Base-by-base conservation (phyloP, 2,888 invertebrate species). In the Luffia ferchaultella region DNA sequence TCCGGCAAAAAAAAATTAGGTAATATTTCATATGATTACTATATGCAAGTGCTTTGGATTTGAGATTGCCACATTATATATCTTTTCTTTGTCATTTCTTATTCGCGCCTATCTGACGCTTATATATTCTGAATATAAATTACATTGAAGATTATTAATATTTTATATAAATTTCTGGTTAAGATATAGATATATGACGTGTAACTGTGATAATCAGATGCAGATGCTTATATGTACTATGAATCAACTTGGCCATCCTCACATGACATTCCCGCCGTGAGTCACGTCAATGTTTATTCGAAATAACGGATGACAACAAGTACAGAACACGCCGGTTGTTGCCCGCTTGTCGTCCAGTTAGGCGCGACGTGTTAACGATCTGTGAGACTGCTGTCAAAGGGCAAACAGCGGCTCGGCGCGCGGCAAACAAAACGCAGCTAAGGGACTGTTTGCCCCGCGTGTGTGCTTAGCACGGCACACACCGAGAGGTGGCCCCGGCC, bases 301-400 rank as follows among this genome's bases (percentile, higher is more conserved):
- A 30, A 30, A 30, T 12, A 12, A 12, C 30, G 30, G 30, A 30
- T 12, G 30, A 30, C 30, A 12, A 30, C 30, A 12, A 30, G 12
- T 30, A 30, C 30, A 3, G 30, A 30, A 12, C 30, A 12, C 30
- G 30, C 30, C 30, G 30, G 30, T 30, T 30, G 30, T 30, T 12
- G 30, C 5, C 30, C 30, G 30, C 30, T 12, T 64, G 64, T 68
- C 61, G 62, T 64, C 62, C 68, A 70, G 73, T 77, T 73, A 76
- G 71, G 68, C 67, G 66, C 70, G 74, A 76, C 64, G 70, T 75
- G 79, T 70, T 80, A 83, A 83, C 73, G 76, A 80, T 77, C 79
- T 77, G 80, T 78, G 78, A 77, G 76, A 77, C 68, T 76, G 80
- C 78, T 79, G 80, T 79, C 82, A 80, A 80, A 80, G 73, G 71